These are phyloP conservation scores for Ectropis grisescens DNA, from an alignment of 1,140 invertebrate genomes.

Conservation along the genomic window DNA sequence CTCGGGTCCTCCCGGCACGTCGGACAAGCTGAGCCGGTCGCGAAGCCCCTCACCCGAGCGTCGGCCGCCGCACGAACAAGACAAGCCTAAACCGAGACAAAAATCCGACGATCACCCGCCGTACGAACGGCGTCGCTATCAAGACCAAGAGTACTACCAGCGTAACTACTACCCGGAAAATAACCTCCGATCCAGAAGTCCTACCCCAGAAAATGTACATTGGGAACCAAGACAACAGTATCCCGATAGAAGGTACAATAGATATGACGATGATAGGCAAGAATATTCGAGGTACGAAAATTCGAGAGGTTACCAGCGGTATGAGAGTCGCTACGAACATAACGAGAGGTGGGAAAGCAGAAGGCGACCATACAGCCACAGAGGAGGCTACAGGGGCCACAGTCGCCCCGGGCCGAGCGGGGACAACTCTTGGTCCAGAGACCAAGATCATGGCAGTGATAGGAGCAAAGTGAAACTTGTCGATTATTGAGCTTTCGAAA, in stretches of 20 bases:
- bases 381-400: conserved; percentile 19
- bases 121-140: too few relatives aligned
- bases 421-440: not conserved
- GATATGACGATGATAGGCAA: conserved; percentile 20
- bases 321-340: conserved; percentile 9
- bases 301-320: not conserved
- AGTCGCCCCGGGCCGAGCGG: not conserved
- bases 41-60: too few relatives aligned
- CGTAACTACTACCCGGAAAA: too few relatives aligned
- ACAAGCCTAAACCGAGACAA: too few relatives aligned
- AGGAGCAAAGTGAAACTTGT: conserved; percentile 48
- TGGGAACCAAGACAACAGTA: conserved; percentile 24
- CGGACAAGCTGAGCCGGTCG: too few relatives aligned
- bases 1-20: too few relatives aligned
- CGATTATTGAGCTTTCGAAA: conserved; percentile 31
- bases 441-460: conserved; percentile 3
- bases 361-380: conserved; percentile 20
- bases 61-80: too few relatives aligned
- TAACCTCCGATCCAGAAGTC: too few relatives aligned
- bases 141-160: too few relatives aligned
- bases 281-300: conserved; percentile 3
- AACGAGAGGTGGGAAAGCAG: conserved; percentile 22
- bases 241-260: conserved; percentile 19
- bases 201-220: too few relatives aligned
- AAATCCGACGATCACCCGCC: too few relatives aligned